These are phyloP conservation scores for Tiliacea aurago DNA, from an alignment of 2,888 invertebrate species.

Conservation along the genomic window DNA sequence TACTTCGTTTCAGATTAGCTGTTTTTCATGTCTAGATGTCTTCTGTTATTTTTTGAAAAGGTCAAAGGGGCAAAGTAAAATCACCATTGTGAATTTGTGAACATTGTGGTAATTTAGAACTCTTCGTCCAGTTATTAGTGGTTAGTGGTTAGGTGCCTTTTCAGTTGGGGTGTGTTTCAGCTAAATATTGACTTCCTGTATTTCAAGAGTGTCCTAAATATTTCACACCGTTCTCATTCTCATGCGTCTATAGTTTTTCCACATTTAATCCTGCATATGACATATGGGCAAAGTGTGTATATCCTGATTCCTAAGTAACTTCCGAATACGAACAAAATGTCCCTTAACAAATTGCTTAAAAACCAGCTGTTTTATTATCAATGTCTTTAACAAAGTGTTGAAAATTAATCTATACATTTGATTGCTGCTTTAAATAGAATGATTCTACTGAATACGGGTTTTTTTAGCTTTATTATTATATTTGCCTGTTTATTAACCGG, in stretches of 20 bases:
- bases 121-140: neutral
- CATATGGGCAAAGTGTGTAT: neutral
- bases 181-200: neutral
- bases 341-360: too few species aligned
- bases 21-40: neutral
- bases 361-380: too few species aligned
- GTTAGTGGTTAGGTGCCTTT: neutral
- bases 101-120: neutral
- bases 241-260: neutral
- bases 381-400: neutral
- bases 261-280: neutral
- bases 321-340: neutral
- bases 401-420: neutral
- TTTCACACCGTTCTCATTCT: neutral
- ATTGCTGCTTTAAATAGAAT: too few species aligned
- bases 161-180: neutral
- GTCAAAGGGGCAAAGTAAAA: conserved; percentile 6
- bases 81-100: conserved; percentile 1
- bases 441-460: neutral
- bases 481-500: neutral
- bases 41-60: conserved; percentile 15
- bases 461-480: too few species aligned
- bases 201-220: neutral
- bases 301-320: too few species aligned
- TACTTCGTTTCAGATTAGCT: conserved; percentile 15